These are phyloP conservation scores for Oriolus oriolus DNA, from an alignment of 2,113 vertebrate species.

Conservation along the genomic window DNA sequence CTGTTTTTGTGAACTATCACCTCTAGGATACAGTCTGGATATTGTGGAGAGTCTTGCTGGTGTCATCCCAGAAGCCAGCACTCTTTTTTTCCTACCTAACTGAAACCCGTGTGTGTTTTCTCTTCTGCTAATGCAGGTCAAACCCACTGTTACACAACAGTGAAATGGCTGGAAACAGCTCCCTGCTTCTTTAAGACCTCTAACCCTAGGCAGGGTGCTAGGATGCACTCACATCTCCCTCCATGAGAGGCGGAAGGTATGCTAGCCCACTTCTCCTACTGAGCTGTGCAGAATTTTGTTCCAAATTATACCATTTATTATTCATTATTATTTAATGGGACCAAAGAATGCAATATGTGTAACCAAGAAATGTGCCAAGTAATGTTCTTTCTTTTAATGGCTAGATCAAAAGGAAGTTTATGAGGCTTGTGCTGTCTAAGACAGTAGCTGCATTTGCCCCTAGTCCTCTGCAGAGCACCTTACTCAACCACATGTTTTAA, in stretches of 20 bases:
- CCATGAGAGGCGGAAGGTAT: neutral
- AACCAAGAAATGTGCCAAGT: constrained; percentile 60
- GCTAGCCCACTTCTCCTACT: neutral
- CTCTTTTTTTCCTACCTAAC: neutral
- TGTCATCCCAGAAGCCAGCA: neutral
- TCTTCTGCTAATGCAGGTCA: neutral
- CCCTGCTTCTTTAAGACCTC: neutral
- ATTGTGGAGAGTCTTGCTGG: neutral
- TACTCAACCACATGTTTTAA: neutral
- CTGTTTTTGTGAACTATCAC: neutral
- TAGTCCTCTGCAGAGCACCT: constrained; percentile 17
- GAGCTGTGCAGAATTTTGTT: constrained; percentile 35
- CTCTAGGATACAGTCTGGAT: neutral
- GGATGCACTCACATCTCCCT: neutral
- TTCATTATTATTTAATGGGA: constrained; percentile 66
- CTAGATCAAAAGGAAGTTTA: constrained; percentile 44
- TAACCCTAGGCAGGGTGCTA: neutral
- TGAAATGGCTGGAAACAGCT: neutral
- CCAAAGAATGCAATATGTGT: constrained; percentile 55
- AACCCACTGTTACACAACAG: neutral
- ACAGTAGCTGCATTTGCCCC: constrained; percentile 11
- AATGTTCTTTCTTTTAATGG: constrained; percentile 60
- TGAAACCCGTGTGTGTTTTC: neutral
- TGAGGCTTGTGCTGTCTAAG: constrained; percentile 28
- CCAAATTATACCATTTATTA: constrained; percentile 48